phyloP scores from a whole-genome alignment of 1,140 invertebrate species.

The Eriocheir sinensis region DNA sequence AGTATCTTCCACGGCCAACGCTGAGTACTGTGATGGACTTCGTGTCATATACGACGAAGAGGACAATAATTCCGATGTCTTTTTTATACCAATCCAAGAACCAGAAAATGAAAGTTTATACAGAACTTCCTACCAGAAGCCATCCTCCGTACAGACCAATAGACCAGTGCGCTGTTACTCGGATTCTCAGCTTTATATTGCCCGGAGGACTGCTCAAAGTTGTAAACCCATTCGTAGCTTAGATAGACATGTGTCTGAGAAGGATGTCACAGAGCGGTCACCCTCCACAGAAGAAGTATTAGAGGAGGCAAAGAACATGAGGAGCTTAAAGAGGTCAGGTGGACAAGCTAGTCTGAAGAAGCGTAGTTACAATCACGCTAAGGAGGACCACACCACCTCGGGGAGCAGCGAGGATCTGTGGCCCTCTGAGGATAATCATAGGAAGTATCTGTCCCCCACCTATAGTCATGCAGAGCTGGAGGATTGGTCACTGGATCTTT shows the following conservation, averaged over 20 bases:
- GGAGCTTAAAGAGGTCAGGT: slow-evolving; percentile 81
- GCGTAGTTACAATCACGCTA: slow-evolving; percentile 31
- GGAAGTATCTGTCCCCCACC: slow-evolving; percentile 87
- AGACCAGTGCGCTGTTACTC: slow-evolving; percentile 76
- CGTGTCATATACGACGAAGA: slow-evolving; percentile 78
- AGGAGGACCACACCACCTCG: slow-evolving; percentile 61
- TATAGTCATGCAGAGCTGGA: slow-evolving; percentile 89
- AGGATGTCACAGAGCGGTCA: slow-evolving; percentile 68
- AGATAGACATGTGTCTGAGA: slow-evolving; percentile 69
- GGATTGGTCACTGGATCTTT: slow-evolving; percentile 89
- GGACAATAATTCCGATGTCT: slow-evolving; percentile 85
- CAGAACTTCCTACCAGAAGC: slow-evolving; percentile 86
- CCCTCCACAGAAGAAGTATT: slow-evolving; percentile 68
- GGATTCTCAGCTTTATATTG: slow-evolving; percentile 78
- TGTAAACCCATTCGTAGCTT: slow-evolving; percentile 51
- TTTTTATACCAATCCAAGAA: slow-evolving; percentile 87
- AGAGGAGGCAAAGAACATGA: slow-evolving; percentile 69
- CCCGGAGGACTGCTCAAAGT: slow-evolving; percentile 58
- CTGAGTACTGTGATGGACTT: slow-evolving; percentile 76
- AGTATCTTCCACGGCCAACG: slow-evolving; percentile 49
- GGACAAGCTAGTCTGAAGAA: slow-evolving; percentile 82
- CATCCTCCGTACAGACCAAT: slow-evolving; percentile 38
- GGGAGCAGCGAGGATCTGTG: slow-evolving; percentile 69
- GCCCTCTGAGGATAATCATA: slow-evolving; percentile 81
- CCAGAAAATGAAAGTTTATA: slow-evolving; percentile 84